Conservation (phyloP, 2,797 vertebrate species). For the Percopsis omiscomaycus region DNA sequence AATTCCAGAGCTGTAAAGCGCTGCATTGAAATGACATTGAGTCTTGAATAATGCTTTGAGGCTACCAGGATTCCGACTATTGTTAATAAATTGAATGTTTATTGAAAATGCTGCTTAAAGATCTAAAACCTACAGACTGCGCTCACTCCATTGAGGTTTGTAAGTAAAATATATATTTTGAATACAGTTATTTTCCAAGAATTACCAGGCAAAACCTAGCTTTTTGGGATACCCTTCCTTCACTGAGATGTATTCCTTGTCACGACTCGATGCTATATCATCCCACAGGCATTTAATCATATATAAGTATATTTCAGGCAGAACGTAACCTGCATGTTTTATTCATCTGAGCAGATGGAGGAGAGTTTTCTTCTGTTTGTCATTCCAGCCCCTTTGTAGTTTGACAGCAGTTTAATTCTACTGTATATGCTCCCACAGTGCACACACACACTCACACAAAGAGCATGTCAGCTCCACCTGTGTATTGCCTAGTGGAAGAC, state of each 20-base stretch:
- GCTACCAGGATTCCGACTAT: too few relatives aligned
- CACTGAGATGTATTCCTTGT: neutral
- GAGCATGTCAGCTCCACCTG: slow-evolving; percentile 12
- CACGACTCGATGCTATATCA: neutral
- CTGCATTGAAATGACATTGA: too few relatives aligned
- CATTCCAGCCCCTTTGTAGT: slow-evolving; percentile 50
- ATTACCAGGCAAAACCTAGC: too few relatives aligned
- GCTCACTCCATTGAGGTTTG: too few relatives aligned
- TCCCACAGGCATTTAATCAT: slow-evolving; percentile 5
- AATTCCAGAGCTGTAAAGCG: too few relatives aligned
- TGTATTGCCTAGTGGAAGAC: slow-evolving; percentile 5
- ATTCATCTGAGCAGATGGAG: slow-evolving; percentile 37
- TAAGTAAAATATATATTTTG: too few relatives aligned
- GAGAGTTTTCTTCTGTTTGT: slow-evolving; percentile 14
- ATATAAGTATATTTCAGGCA: neutral
- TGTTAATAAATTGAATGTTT: too few relatives aligned
- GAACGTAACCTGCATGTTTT: slow-evolving; percentile 30
- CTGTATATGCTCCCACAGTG: slow-evolving; percentile 29
- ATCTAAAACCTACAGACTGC: too few relatives aligned
- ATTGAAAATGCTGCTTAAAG: too few relatives aligned
- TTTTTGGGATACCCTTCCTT: neutral
- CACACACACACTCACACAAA: slow-evolving; percentile 4
- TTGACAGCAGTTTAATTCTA: slow-evolving; percentile 55
- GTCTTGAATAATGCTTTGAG: too few relatives aligned
- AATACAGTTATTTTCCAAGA: too few relatives aligned